Evolutionary conservation across 2,888 invertebrate species (phyloP).

Genomic region (Polymixis flavicincta): DNA sequence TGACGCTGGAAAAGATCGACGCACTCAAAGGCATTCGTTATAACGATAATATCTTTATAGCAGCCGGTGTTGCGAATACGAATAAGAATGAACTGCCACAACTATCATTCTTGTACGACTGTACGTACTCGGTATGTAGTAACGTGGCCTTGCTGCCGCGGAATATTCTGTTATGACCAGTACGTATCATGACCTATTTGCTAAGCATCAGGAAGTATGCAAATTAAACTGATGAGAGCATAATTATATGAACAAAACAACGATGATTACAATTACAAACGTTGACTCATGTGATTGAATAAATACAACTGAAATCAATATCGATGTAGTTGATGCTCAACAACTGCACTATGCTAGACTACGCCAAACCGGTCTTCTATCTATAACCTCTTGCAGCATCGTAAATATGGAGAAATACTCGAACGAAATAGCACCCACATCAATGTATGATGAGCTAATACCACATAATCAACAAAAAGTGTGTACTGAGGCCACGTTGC

Average conservation of each 20-base stretch:
- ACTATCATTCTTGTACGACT: slow-evolving; percentile 58
- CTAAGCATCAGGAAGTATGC: slow-evolving; percentile 38
- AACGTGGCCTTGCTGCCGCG: slow-evolving; percentile 70
- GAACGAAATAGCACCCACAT: slow-evolving; percentile 51
- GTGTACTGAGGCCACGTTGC: slow-evolving; percentile 29
- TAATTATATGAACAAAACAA: slow-evolving; percentile 43
- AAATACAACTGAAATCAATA: slow-evolving; percentile 69
- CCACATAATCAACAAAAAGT: slow-evolving; percentile 46
- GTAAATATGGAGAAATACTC: slow-evolving; percentile 62
- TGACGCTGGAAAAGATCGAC: slow-evolving; percentile 75
- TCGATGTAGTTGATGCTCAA: slow-evolving; percentile 65
- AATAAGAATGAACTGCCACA: slow-evolving; percentile 75
- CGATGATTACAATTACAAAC: slow-evolving; percentile 35
- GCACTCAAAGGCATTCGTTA: slow-evolving; percentile 76
- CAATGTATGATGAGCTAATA: slow-evolving; percentile 42
- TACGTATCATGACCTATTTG: slow-evolving; percentile 50
- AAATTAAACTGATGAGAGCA: slow-evolving; percentile 47
- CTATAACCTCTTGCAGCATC: slow-evolving; percentile 77
- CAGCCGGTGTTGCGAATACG: slow-evolving; percentile 72
- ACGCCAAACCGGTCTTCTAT: slow-evolving; percentile 73
- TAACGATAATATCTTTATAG: slow-evolving; percentile 77
- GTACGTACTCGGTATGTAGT: slow-evolving; percentile 51
- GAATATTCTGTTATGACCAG: slow-evolving; percentile 67
- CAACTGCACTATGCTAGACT: slow-evolving; percentile 57
- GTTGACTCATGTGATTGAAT: slow-evolving; percentile 44